phyloP scores from a whole-genome alignment of 2,888 invertebrate species.

The Drosophila kambysellisi region DNA sequence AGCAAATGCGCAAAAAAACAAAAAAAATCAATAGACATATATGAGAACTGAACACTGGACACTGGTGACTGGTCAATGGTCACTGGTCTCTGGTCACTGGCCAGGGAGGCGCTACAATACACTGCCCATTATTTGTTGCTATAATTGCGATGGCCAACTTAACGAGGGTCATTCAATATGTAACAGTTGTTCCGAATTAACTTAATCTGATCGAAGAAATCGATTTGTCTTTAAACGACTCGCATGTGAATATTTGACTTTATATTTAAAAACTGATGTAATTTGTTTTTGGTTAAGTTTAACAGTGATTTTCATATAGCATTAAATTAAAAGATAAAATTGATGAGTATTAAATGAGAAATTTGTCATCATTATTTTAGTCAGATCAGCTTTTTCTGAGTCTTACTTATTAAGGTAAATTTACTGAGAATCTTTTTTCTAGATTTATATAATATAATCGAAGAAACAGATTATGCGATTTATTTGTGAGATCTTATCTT shows the following conservation, averaged over 20 bases:
- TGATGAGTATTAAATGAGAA: no score
- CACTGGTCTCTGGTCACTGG: slow-evolving; percentile 24
- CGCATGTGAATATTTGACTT: not conserved
- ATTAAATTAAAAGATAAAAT: no score
- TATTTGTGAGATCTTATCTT: not conserved
- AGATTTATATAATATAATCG: not conserved
- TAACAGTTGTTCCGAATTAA: not conserved
- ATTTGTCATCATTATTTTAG: no score
- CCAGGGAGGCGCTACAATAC: slow-evolving; percentile 32
- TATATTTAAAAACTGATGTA: not conserved
- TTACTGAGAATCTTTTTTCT: not conserved
- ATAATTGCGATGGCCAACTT: slow-evolving; percentile 45
- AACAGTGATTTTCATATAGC: no score
- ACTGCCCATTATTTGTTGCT: slow-evolving; percentile 37
- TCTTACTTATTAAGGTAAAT: not conserved
- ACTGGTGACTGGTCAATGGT: slow-evolving; percentile 23
- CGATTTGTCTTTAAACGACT: not conserved
- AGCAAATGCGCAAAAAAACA: slow-evolving; percentile 33
- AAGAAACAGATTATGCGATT: not conserved
- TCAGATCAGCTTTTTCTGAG: not conserved
- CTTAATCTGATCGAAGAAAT: not conserved
- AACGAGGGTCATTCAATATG: slow-evolving; percentile 5
- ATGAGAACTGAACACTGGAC: slow-evolving; percentile 24
- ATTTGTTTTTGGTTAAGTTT: not conserved
- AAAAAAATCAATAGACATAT: slow-evolving; percentile 64